Base-by-base conservation (phyloP, 2,888 invertebrate species). In the Caradrina clavipalpis region DNA sequence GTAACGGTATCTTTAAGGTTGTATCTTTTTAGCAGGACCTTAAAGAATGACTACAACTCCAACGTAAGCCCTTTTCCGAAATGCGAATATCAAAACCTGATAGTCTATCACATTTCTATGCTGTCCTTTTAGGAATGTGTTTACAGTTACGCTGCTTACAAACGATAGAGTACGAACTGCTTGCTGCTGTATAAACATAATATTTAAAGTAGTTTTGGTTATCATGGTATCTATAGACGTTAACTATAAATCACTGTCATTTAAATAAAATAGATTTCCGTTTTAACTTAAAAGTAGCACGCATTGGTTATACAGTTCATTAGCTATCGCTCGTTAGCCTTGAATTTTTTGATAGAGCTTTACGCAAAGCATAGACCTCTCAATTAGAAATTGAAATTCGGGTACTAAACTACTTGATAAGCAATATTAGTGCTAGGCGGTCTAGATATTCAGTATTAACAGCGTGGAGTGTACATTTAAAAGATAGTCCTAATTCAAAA, bases 401-500 rank as follows among this genome's bases (percentile, higher is more conserved):
- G 64, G 35, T 15, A 22, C 53, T 59, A 57, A n/a, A 68, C 39
- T n/a, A 47, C 31, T 8, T 17, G 6, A 64, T 54, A 57, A 59
- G 56, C 47, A 21, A 21, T 49, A 39, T 31, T 54, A 54, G 31
- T 55, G 60, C 65, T 60, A 39, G 10, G 11, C 6, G 22, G 42
- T 59, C 59, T 50, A 53, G 57, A 71, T 68, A 59, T 54, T 31
- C 51, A 35, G 57, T 60, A 61, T 56, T 68, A 69, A 53, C 59
- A 66, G 49, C 62, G 54, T 67, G 17, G 17, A 49, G 11, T 69
- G 54, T 77, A 62, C 57, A 56, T 60, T 69, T 15, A 58, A 60
- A 70, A 69, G 49, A 63, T 69, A 68, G 54, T 73, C 70, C 76
- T 81, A 73, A 83, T 81, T 77, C 57, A 69, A 75, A 81, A 83